These are phyloP conservation scores for Brachirus orientalis DNA, from an alignment of 2,113 vertebrate genomes.

Conservation along the genomic window DNA sequence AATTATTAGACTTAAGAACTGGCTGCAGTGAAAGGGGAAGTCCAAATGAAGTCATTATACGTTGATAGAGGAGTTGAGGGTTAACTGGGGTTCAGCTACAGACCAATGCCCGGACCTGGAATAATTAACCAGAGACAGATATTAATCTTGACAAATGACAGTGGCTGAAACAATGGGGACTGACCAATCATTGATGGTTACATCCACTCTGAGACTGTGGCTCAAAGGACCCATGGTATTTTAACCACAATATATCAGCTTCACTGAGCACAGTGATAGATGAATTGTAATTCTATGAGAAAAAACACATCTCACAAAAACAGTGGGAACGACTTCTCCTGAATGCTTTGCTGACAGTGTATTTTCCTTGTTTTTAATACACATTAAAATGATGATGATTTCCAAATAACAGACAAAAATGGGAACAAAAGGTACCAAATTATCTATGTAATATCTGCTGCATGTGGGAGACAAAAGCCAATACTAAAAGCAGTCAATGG, in stretches of 20 bases:
- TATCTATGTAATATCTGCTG: background rate
- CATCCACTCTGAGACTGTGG: constrained; percentile 48
- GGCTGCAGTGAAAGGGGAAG: constrained; percentile 68
- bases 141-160: constrained; percentile 78
- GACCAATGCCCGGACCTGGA: constrained; percentile 61
- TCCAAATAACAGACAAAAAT: background rate
- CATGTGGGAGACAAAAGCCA: background rate
- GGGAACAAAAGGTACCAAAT: background rate
- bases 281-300: constrained; percentile 29
- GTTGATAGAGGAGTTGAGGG: constrained; percentile 68
- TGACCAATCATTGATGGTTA: constrained; percentile 71
- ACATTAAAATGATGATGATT: background rate
- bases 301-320: constrained; percentile 34
- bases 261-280: constrained; percentile 51
- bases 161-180: constrained; percentile 63
- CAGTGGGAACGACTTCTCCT: background rate
- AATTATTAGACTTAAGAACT: constrained; percentile 74
- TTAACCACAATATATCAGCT: constrained; percentile 61
- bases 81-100: constrained; percentile 73
- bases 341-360: constrained; percentile 28
- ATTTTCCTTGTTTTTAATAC: constrained; percentile 32
- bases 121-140: constrained; percentile 82
- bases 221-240: constrained; percentile 51
- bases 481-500: no score
- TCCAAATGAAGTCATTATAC: constrained; percentile 76